Evolutionary conservation across 1,140 invertebrate species (phyloP), one percentile per base, ranked within the genome.

Genomic region (Drosophila auraria): DNA sequence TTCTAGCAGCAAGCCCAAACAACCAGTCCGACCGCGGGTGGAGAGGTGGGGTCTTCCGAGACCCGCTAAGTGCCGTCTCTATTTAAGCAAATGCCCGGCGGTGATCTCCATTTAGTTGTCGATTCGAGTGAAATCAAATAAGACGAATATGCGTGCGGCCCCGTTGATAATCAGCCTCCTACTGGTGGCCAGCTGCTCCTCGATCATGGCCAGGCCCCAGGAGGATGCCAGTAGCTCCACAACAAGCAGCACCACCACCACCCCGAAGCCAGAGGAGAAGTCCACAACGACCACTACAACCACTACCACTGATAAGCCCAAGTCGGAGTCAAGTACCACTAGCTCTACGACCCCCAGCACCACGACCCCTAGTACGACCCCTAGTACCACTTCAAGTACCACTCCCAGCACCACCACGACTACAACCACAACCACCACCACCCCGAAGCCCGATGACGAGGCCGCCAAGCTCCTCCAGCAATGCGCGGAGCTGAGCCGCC

Each of bases 81-180:
- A 79, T 79, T 73, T 90, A 89, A 81, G 72, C 71, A 72, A 82
- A 56, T 74, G 65, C 36, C 82, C 20, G 42, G 12, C 53, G 14
- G 15, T 50, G 68, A 59, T 40, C 47, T 70, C 57, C 50, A 72
- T 73, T 89, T 82, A 89, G 84, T 89, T 77, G 66, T 56, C 74
- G 56, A 64, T 51, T 25, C 20, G 78, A 60, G 78, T 58, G 64
- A 70, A 73, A 50, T 75, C 44, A 33, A 54, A 64, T 54, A 51
- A 53, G 49, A 61, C 30, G 27, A 79, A 57, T 72, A 89, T 87
- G 84, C 81, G 70, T 23, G 57, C 56, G 5, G 44, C 47, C 15
- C 44, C 47, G 5, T 8, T 84, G 30, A 6, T 89, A 9, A 14
- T 89, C 0, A 27, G 78, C 9, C 62, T 87, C 11, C 30, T 87